Percentiles rank a stretch among this genome's conserved stretches.
These are phyloP conservation scores for Sinodicranocentrus sp. DNA, from an alignment of 2,888 invertebrate species.

Conservation along the genomic window DNA sequence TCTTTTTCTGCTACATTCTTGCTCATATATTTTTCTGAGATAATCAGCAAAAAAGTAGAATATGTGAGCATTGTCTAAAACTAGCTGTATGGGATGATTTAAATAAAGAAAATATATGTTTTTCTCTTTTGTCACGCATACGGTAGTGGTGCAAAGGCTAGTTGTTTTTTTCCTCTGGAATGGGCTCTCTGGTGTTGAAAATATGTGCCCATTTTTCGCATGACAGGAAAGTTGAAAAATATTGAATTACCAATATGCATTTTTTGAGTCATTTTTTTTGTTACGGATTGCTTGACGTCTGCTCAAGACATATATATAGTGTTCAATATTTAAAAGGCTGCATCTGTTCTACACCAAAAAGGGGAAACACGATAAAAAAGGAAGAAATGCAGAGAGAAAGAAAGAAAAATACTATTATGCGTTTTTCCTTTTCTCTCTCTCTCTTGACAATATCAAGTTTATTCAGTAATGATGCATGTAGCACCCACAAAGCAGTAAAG, in stretches of 20 bases:
- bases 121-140: no score
- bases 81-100: no score
- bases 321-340: constrained; percentile 22
- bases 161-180: no score
- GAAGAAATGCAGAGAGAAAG: constrained; percentile 1
- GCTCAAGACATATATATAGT: not conserved
- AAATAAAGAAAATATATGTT: no score
- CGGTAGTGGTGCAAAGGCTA: no score
- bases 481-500: constrained; percentile 5
- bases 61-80: not conserved
- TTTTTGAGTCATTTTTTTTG: constrained; percentile 32
- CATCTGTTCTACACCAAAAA: not conserved
- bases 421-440: not conserved
- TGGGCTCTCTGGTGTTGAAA: not conserved
- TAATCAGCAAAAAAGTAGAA: constrained; percentile 19
- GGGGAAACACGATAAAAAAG: not conserved
- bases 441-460: not conserved
- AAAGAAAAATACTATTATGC: not conserved
- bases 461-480: not conserved
- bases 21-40: constrained; percentile 15
- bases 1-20: not conserved
- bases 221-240: constrained; percentile 29
- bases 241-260: constrained; percentile 41
- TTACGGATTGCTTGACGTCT: not conserved
- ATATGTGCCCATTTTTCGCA: constrained; percentile 20